Base-by-base conservation (phyloP, 1,140 invertebrate species). In the Sycophaga agraensis region DNA sequence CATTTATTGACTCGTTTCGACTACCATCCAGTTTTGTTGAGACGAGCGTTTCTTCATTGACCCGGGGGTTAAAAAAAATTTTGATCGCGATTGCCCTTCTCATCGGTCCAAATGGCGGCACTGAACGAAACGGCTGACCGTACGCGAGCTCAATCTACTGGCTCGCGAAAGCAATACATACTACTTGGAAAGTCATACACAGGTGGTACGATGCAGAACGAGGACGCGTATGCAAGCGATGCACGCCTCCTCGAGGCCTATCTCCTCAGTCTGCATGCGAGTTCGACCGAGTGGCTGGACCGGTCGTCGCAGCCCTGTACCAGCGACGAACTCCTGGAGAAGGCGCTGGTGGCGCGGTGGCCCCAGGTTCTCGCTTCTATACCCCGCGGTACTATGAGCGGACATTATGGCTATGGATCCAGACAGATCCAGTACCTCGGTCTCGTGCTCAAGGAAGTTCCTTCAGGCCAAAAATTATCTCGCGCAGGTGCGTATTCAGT, bases 371-470 rank as follows among this genome's bases (percentile, higher is more conserved):
- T 74, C 56, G 53, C 68, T n/a, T 66, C 69, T 4, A 46, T 73
- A 34, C 73, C 71, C 0, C 55, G 70, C 21, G 70, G 70, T 12
- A 70, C 63, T 2, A 64, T 68, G 61, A 59, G 51, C 14, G 64
- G 49, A 14, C 50, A 70, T 45, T n/a, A 31, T 26, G 71, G 81
- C 43, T 82, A 82, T 40, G 80, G 73, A 16, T 19, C 55, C 4
- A 70, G 76, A 11, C 82, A 83, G 66, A 62, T 83, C 45, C 78
- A 80, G 49, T 83, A 82, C 66, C 70, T 83, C 5, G 74, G 73
- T 17, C 56, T 81, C 45, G 61, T 76, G 16, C 12, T 73, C 4
- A 60, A 65, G 45, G 66, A 76, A 59, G 67, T 72, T n/a, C 0
- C 39, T 75, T 7, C 56, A 40, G 19, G 59, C 68, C 0, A 74